Conservation (phyloP, 1,140 invertebrate genomes). For the Trichonephila inaurata region DNA sequence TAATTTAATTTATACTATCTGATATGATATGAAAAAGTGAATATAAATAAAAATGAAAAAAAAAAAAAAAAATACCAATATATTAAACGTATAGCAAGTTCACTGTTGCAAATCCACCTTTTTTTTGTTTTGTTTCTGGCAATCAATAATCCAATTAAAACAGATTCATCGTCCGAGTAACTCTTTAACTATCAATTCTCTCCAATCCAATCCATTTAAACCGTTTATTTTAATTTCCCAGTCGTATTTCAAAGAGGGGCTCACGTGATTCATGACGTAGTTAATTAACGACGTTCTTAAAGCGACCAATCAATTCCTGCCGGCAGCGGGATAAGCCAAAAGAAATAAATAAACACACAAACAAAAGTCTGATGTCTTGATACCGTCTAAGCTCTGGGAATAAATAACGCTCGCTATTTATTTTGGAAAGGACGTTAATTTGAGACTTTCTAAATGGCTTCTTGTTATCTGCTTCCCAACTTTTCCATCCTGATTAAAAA, state of each 20-base stretch:
- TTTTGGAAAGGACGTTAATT: conserved; percentile 65
- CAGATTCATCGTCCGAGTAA: not conserved
- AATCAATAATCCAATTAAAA: conserved; percentile 27
- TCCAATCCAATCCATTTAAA: conserved; percentile 19
- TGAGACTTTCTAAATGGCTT: conserved; percentile 68
- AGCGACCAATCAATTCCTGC: conserved; percentile 66
- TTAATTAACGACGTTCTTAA: conserved; percentile 59
- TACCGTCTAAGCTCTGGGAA: conserved; percentile 66
- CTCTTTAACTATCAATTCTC: conserved; percentile 28
- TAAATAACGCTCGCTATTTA: conserved; percentile 75
- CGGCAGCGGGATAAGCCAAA: conserved; percentile 22
- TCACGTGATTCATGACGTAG: not conserved
- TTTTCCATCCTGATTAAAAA: conserved; percentile 75
- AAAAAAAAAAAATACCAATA: no score
- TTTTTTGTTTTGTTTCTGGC: not conserved
- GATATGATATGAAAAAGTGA: no score
- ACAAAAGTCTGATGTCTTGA: conserved; percentile 71
- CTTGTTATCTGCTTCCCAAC: conserved; percentile 71
- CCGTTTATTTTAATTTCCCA: conserved; percentile 53
- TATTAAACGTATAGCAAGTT: no score
- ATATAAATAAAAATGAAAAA: no score
- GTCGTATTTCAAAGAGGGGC: conserved; percentile 45
- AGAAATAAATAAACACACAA: conserved; percentile 43
- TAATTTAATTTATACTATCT: no score
- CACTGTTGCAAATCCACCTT: no score